These are phyloP conservation scores for Cryptotis parvus DNA, from an alignment of 2,113 vertebrate genomes.

Conservation along the genomic window DNA sequence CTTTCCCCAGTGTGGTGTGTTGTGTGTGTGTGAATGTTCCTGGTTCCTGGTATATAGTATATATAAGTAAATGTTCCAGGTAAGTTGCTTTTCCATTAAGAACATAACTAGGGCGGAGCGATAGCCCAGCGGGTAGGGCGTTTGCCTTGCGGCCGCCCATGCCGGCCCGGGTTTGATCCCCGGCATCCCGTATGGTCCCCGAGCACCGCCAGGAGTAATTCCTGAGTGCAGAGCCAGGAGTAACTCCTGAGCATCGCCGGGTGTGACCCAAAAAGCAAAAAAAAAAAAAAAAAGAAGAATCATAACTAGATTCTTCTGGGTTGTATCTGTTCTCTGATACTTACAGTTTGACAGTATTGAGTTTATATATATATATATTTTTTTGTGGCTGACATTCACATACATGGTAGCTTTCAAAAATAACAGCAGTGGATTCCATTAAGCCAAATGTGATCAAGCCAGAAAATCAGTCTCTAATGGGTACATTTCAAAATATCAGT, in stretches of 20 bases:
- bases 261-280: too few species aligned
- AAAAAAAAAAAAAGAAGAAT: too few species aligned
- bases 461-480: slow-evolving; percentile 9
- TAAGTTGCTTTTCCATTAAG: slow-evolving; percentile 17
- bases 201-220: too few species aligned
- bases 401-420: slow-evolving; percentile 36
- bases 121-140: too few species aligned
- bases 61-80: background rate
- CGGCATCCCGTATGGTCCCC: too few species aligned
- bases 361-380: background rate
- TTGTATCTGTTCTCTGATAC: slow-evolving; percentile 23
- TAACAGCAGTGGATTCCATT: background rate
- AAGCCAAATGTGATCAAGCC: background rate
- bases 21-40: background rate
- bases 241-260: too few species aligned
- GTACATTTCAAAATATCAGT: slow-evolving; percentile 39
- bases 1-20: too few species aligned
- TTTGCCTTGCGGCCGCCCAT: too few species aligned
- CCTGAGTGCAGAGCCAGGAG: too few species aligned
- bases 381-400: slow-evolving; percentile 25
- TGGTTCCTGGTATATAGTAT: background rate
- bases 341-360: background rate
- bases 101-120: too few species aligned
- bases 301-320: slow-evolving; percentile 21
- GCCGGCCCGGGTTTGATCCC: too few species aligned